Evolutionary conservation across 2,113 vertebrate genomes (phyloP), one percentile per base, ranked within the genome.

Genomic region (Pseudolaguvia tuberculata): DNA sequence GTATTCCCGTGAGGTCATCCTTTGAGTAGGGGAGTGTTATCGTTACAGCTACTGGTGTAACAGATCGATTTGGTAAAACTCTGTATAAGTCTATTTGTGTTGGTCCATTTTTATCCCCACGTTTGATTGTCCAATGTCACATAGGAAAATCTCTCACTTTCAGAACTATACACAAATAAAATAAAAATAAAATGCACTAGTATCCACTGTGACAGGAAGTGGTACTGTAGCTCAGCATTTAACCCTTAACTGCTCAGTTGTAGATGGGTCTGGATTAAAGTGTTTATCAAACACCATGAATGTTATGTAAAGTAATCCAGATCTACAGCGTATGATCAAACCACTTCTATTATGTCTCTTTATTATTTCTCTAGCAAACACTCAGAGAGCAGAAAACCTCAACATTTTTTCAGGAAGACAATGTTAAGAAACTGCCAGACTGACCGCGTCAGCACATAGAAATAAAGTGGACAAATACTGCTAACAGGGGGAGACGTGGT

Each of bases 381-480:
- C 31, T 13, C 39, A 0, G 12, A 45, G 35, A 42, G 3, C 20
- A 5, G 0, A 18, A 17, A 48, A 66, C 14, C 42, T 25, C 31
- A 10, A 9, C 13, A 48, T 27, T 11, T 48, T 66, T 7, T 11
- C 6, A 8, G 42, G 21, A 25, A n/a, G 63, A 18, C 27, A 48
- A 27, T 65, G 47, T 4, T 39, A 20, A 45, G 4, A 45, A 20
- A 23, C 15, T 23, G 20, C 23, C 45, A 67, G 45, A 23, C 63
- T 27, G 45, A 20, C 23, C 21, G 45, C 14, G 50, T 67, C 20
- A 67, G 63, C 45, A 50, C 15, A 20, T 23, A 21, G 50, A 67
- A 50, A 50, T 67, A 67, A 67, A 67, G 23, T 67, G 63, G 63
- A 48, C 45, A 67, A 20, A 67, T n/a, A 20, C 23, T 5, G 45